Percentiles rank a stretch among this genome's conserved stretches.
phyloP scores from a whole-genome alignment of 2,888 invertebrate species.

The Drosophila parthenogenetica region DNA sequence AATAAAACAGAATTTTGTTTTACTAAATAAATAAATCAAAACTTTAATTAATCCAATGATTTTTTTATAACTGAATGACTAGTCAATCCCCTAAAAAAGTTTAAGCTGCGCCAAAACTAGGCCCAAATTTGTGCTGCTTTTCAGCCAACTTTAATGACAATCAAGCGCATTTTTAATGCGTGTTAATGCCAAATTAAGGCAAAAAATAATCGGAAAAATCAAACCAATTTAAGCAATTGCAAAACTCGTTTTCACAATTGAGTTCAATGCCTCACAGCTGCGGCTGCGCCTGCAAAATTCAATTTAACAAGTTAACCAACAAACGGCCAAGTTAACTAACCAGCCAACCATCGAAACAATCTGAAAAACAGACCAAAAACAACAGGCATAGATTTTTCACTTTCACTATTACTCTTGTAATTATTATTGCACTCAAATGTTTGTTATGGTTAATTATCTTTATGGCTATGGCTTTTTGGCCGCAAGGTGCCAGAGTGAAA shows the following conservation, averaged over 20 bases:
- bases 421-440: slow-evolving; percentile 54
- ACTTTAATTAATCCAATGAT: not conserved
- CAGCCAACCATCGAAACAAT: slow-evolving; percentile 23
- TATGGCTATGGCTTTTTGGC: slow-evolving; percentile 19
- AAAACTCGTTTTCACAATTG: slow-evolving; percentile 65
- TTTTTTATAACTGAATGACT: not conserved
- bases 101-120: slow-evolving; percentile 1
- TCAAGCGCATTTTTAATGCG: slow-evolving; percentile 37
- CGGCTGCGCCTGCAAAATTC: slow-evolving; percentile 34
- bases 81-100: too few relatives aligned
- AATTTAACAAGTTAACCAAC: slow-evolving; percentile 40
- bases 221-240: slow-evolving; percentile 58
- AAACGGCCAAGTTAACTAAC: slow-evolving; percentile 59
- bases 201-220: slow-evolving; percentile 13
- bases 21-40: not conserved
- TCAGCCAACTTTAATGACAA: slow-evolving; percentile 5
- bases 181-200: slow-evolving; percentile 54
- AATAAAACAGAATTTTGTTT: not conserved
- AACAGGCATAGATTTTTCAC: slow-evolving; percentile 67
- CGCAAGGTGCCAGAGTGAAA: slow-evolving; percentile 31
- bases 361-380: slow-evolving; percentile 24
- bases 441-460: slow-evolving; percentile 69
- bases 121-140: not conserved
- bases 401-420: slow-evolving; percentile 59
- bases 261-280: slow-evolving; percentile 68